Conservation (phyloP, 1,140 invertebrate species). For the Pseudomyrmex pallidus region DNA sequence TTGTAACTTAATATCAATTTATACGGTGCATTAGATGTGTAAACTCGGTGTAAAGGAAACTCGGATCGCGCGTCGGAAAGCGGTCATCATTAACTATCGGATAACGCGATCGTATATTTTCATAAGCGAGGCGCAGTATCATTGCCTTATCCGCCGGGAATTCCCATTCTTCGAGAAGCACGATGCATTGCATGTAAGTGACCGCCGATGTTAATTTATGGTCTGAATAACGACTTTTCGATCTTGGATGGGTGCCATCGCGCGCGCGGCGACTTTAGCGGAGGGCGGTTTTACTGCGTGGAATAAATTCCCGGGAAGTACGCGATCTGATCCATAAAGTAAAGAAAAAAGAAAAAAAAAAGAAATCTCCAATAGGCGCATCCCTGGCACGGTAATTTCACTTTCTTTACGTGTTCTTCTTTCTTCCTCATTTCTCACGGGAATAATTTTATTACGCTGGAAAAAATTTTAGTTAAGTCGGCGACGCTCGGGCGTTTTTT, state of each 20-base stretch:
- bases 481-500: slow-evolving; percentile 10
- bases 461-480: slow-evolving; percentile 16
- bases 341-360: slow-evolving; percentile 32
- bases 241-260: slow-evolving; percentile 73
- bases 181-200: slow-evolving; percentile 59
- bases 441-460: slow-evolving; percentile 62
- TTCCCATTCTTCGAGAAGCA: slow-evolving; percentile 38
- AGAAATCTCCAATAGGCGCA: slow-evolving; percentile 63
- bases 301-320: slow-evolving; percentile 71
- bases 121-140: slow-evolving; percentile 46
- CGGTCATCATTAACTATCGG: slow-evolving; percentile 40
- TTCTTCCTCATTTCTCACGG: slow-evolving; percentile 16
- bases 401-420: slow-evolving; percentile 58
- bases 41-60: slow-evolving; percentile 1
- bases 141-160: slow-evolving; percentile 55
- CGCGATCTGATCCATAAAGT: slow-evolving; percentile 70
- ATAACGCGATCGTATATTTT: slow-evolving; percentile 57
- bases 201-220: slow-evolving; percentile 72
- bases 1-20: slow-evolving; percentile 11
- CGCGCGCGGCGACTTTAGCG: slow-evolving; percentile 46
- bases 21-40: not conserved
- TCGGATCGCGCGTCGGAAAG: slow-evolving; percentile 8
- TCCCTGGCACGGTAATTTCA: slow-evolving; percentile 59
- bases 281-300: slow-evolving; percentile 64
- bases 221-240: slow-evolving; percentile 67